Conservation (phyloP, 2,888 invertebrate genomes). For the Drosophila anomelani region DNA sequence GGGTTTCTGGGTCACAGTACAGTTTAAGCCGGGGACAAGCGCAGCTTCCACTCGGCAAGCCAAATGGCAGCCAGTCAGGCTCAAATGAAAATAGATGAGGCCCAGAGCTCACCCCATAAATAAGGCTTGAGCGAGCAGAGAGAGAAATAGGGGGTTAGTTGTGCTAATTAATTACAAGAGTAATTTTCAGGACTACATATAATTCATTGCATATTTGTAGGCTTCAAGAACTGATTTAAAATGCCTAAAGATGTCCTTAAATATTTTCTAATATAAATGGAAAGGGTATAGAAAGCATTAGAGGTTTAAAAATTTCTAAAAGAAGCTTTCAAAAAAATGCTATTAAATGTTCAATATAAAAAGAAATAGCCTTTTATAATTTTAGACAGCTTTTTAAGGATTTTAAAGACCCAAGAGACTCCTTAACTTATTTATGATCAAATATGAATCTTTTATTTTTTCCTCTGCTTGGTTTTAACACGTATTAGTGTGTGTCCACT, state of each 20-base stretch:
- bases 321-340: too few species aligned
- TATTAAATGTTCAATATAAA: too few species aligned
- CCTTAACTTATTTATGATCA: not conserved
- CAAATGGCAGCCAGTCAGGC: conserved; percentile 55
- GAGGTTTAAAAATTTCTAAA: too few species aligned
- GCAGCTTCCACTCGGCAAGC: conserved; percentile 33
- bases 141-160: conserved; percentile 1
- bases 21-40: conserved; percentile 39
- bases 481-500: not conserved
- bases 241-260: not conserved
- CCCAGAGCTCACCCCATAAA: conserved; percentile 36
- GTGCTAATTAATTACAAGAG: not conserved
- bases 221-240: not conserved
- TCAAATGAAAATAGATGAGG: conserved; percentile 72
- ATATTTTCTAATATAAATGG: not conserved
- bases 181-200: not conserved
- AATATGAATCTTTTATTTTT: not conserved
- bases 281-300: too few species aligned
- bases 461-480: not conserved
- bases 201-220: not conserved
- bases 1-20: conserved; percentile 66
- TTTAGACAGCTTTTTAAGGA: not conserved
- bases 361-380: not conserved
- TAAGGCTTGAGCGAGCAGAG: conserved; percentile 11
- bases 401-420: not conserved